A percentile compares a stretch with the other conserved stretches of the same genome.
phyloP scores from a whole-genome alignment of 2,888 invertebrate genomes.

The Thumatha senex region DNA sequence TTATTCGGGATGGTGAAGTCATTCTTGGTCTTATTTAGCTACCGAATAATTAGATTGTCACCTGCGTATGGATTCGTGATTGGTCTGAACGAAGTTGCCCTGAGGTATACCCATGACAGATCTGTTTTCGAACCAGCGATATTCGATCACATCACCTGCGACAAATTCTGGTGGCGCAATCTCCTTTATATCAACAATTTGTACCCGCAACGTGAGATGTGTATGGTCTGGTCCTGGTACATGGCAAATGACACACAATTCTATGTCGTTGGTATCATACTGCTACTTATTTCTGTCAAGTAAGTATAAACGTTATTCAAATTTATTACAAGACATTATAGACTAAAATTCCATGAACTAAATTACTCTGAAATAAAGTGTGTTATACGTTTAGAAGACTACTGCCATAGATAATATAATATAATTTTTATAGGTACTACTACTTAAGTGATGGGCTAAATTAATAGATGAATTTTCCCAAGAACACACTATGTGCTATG shows the following conservation, averaged over 20 bases:
- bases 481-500: too few species aligned
- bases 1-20: constrained; percentile 67
- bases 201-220: constrained; percentile 89
- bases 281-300: constrained; percentile 87
- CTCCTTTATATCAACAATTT: constrained; percentile 92
- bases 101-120: constrained; percentile 87
- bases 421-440: too few species aligned
- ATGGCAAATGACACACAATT: constrained; percentile 92
- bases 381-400: too few species aligned
- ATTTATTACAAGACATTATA: too few species aligned
- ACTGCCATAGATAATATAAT: too few species aligned
- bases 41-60: constrained; percentile 88
- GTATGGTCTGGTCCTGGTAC: constrained; percentile 93
- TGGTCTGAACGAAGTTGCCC: constrained; percentile 87
- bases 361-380: too few species aligned
- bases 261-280: constrained; percentile 86
- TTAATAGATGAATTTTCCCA: too few species aligned
- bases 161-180: constrained; percentile 92
- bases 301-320: constrained; percentile 57
- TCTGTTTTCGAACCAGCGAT: constrained; percentile 90
- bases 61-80: constrained; percentile 93
- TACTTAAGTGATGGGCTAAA: too few species aligned
- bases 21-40: constrained; percentile 75
- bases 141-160: constrained; percentile 88
- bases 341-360: too few species aligned